Conservation (phyloP, 1,140 invertebrate genomes). For the Drosophila elegans region DNA sequence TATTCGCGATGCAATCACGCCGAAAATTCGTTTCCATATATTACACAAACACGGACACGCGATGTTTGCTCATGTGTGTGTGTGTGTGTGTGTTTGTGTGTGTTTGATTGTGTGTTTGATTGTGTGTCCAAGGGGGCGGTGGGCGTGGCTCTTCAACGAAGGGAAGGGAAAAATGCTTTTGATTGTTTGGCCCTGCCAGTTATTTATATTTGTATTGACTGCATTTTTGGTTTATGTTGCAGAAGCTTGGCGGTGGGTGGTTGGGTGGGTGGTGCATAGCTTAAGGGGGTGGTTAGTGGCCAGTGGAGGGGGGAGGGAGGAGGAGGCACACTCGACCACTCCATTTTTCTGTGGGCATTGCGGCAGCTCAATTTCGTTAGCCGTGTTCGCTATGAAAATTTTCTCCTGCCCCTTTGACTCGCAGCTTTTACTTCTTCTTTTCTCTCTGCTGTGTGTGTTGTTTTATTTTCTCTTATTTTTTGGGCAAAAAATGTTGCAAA, state of each 20-base stretch:
- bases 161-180: constrained; percentile 48
- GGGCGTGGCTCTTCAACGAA: neutral
- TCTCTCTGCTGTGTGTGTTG: neutral
- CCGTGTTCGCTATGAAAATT: constrained; percentile 11
- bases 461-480: neutral
- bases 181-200: constrained; percentile 56
- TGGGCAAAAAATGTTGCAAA: constrained; percentile 24
- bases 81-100: constrained; percentile 2
- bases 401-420: neutral
- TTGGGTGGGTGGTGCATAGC: neutral
- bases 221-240: constrained; percentile 58
- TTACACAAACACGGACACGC: constrained; percentile 30
- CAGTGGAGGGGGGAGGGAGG: neutral
- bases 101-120: too few species aligned
- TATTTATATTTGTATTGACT: constrained; percentile 65
- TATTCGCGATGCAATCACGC: constrained; percentile 59
- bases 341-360: constrained; percentile 19
- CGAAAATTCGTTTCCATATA: constrained; percentile 60
- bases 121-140: neutral
- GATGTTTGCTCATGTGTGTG: neutral
- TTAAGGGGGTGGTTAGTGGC: neutral
- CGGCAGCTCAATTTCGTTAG: constrained; percentile 46
- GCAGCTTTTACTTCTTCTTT: neutral
- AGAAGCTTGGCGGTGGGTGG: neutral
- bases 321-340: neutral